These are phyloP conservation scores for Characodon lateralis DNA, from an alignment of 2,797 vertebrate species.

Conservation along the genomic window DNA sequence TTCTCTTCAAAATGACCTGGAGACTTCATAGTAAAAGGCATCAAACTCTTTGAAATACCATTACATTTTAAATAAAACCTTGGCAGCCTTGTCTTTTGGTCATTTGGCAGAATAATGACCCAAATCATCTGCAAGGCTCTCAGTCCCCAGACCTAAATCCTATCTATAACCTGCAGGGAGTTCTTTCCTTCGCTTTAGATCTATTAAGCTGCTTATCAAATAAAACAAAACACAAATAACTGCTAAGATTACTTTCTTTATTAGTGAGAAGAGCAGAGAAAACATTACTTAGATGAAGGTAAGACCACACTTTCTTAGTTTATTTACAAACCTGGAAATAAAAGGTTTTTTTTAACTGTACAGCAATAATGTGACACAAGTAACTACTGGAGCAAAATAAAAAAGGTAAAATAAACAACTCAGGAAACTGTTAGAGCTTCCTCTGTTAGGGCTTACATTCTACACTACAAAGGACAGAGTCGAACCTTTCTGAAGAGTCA, in stretches of 20 bases:
- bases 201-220: background rate
- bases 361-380: conserved; percentile 6
- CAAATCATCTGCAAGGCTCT: too few species aligned
- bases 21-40: too few species aligned
- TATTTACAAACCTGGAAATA: conserved; percentile 2
- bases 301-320: conserved; percentile 5
- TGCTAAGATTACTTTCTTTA: conserved; percentile 10
- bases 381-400: background rate
- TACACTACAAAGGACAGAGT: background rate
- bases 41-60: too few species aligned
- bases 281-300: background rate
- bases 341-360: background rate
- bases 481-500: background rate
- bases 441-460: background rate
- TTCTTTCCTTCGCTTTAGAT: background rate
- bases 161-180: too few species aligned
- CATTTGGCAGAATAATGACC: background rate
- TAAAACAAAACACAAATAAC: background rate
- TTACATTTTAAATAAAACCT: too few species aligned
- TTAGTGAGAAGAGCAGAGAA: conserved; percentile 13
- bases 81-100: background rate
- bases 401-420: background rate
- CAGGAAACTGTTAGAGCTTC: background rate
- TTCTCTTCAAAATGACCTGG: too few species aligned
- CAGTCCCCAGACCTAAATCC: background rate